phyloP scores from a whole-genome alignment of 37 sponge, comb jelly and placozoan species.

The Hexactinellida sp. region DNA sequence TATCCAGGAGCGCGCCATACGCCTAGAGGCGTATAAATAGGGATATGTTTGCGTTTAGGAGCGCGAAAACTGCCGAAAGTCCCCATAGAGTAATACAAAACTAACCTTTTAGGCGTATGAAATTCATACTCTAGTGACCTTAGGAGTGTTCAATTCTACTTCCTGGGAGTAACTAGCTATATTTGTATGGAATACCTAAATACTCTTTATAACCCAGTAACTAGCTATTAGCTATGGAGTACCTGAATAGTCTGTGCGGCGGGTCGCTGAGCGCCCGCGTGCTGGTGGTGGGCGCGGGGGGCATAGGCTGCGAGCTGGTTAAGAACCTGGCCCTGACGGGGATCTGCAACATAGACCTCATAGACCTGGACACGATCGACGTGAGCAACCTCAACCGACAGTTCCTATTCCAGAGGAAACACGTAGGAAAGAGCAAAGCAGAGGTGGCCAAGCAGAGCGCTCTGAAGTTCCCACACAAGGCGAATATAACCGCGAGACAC shows the following conservation, averaged over 20 bases:
- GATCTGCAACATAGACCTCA: conserved; percentile 59
- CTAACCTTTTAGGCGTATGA: too few species aligned
- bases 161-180: too few species aligned
- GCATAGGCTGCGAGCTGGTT: conserved; percentile 94
- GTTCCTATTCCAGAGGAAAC: conserved; percentile 90
- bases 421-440: conserved; percentile 88
- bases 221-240: conserved; percentile 11
- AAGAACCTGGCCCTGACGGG: conserved; percentile 95
- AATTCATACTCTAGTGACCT: too few species aligned
- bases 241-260: background rate
- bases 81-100: too few species aligned
- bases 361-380: conserved; percentile 97
- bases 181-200: too few species aligned
- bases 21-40: too few species aligned
- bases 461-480: conserved; percentile 62
- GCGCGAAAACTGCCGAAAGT: too few species aligned
- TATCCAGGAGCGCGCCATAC: too few species aligned
- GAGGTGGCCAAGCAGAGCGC: conserved; percentile 82
- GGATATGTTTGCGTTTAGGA: too few species aligned
- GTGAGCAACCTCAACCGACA: conserved; percentile 96
- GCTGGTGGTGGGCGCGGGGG: conserved; percentile 97
- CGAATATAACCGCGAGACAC: conserved; percentile 67
- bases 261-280: conserved; percentile 20
- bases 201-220: too few species aligned
- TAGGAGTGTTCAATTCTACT: too few species aligned